Conservation (phyloP, 2,888 invertebrate species). For the Agriopis aurantiaria region DNA sequence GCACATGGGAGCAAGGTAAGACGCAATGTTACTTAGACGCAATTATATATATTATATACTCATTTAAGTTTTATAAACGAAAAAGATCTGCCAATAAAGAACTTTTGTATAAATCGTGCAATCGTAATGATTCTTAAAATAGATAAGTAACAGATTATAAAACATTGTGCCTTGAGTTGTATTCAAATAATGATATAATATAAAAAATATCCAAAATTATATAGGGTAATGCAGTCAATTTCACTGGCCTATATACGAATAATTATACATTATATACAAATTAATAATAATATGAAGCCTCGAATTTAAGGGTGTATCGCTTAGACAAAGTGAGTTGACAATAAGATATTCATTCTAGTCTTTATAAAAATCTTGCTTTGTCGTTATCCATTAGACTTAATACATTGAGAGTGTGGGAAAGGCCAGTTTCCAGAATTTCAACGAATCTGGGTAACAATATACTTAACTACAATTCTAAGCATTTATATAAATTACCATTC, state of each 20-base stretch:
- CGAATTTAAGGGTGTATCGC: constrained; percentile 80
- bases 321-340: constrained; percentile 80
- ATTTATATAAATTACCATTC: constrained; percentile 19
- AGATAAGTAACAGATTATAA: constrained; percentile 65
- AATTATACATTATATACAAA: constrained; percentile 71
- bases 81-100: constrained; percentile 77
- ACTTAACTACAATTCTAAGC: constrained; percentile 2
- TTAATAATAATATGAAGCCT: constrained; percentile 66
- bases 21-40: constrained; percentile 31
- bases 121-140: constrained; percentile 61
- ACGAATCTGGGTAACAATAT: constrained; percentile 37
- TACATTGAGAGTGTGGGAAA: constrained; percentile 21
- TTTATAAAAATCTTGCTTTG: constrained; percentile 74
- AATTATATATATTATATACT: constrained; percentile 46
- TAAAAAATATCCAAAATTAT: constrained; percentile 64
- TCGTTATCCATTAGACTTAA: constrained; percentile 53
- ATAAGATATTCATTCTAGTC: constrained; percentile 83
- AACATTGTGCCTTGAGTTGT: constrained; percentile 83
- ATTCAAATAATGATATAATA: constrained; percentile 68
- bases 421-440: constrained; percentile 37
- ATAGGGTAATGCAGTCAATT: constrained; percentile 82
- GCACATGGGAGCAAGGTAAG: constrained; percentile 55
- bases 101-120: constrained; percentile 61
- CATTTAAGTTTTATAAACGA: constrained; percentile 61
- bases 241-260: constrained; percentile 74